Evolutionary conservation across 2,888 invertebrate genomes (phyloP), one percentile per base, ranked within the genome.

Genomic region (Galerucella calmariensis): DNA sequence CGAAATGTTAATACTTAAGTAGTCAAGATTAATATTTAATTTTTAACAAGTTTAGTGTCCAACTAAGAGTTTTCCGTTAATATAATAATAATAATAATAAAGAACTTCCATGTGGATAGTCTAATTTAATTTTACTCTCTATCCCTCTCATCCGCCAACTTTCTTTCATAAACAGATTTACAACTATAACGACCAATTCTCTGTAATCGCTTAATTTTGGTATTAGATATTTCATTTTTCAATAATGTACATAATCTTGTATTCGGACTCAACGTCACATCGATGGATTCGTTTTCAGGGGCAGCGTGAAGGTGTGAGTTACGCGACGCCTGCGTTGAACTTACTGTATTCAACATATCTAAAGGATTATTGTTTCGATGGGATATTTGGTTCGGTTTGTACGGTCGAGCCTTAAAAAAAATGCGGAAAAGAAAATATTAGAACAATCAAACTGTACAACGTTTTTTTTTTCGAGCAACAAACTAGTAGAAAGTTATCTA

Each of bases 161-260:
- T 80, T 74, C 78, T 78, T 82, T 84, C 85, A 79, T 80, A 83
- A 82, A 83, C 76, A 82, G 86, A 86, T 83, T 86, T 84, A 80
- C 82, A 84, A 82, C 85, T 86, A 75, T 83, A 84, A 73, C 78
- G 75, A 66, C 82, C 81, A 46, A 80, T 70, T 69, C 83, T 82
- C 73, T 79, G 82, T 56, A 86, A 81, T 9, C 87, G 80, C 78
- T 86, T 86, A 63, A 86, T 81, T 73, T 81, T 71, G 9, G 59
- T 80, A 75, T 83, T 78, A 79, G 82, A 79, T 35, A 79, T 79
- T 56, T 83, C 84, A 72, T 73, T 82, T 46, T 73, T 83, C 69
- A 87, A 72, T 6, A 87, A 79, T 69, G 82, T 79, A 66, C 83
- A 83, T 20, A 87, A 79, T 66, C 82, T 84, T 5, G 85, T 83